A percentile compares a stretch with the other conserved stretches of the same genome.
These are phyloP conservation scores for Lateolabrax maculatus DNA, from an alignment of 2,797 vertebrate species.

Conservation along the genomic window DNA sequence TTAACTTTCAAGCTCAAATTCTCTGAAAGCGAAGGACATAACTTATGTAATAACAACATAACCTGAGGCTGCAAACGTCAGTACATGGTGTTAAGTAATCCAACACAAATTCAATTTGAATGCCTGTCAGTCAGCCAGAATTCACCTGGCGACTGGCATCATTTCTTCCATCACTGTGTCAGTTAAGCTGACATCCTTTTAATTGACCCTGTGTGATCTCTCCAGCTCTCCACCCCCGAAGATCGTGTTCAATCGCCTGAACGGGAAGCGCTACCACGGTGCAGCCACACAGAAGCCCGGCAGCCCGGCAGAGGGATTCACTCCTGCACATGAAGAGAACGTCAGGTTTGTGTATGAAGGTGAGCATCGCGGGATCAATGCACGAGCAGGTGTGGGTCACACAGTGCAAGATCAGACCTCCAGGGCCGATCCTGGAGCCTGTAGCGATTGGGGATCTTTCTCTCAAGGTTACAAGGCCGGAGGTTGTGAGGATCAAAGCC, in stretches of 20 bases:
- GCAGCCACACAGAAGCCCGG: conserved; percentile 79
- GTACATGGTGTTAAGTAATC: neutral
- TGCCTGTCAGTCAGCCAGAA: neutral
- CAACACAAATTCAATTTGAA: neutral
- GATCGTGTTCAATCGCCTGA: conserved; percentile 95
- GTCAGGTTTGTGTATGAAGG: conserved; percentile 95
- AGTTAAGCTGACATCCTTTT: neutral
- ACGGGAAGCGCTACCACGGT: conserved; percentile 89
- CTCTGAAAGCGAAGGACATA: neutral
- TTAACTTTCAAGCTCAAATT: neutral
- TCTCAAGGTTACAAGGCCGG: neutral
- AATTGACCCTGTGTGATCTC: conserved; percentile 24
- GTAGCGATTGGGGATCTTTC: neutral
- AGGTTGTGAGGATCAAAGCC: neutral
- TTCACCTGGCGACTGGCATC: neutral
- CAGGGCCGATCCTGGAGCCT: neutral
- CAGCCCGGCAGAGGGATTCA: conserved; percentile 89
- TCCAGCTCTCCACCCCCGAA: conserved; percentile 87
- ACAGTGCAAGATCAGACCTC: neutral
- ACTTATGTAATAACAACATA: too few relatives aligned
- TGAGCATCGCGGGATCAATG: conserved; percentile 69
- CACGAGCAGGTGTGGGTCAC: neutral
- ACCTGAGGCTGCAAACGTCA: neutral
- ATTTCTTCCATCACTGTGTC: neutral
- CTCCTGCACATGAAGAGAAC: conserved; percentile 94